Base-by-base conservation (phyloP, 2,797 vertebrate species). In the Enteromius trimaculatus region DNA sequence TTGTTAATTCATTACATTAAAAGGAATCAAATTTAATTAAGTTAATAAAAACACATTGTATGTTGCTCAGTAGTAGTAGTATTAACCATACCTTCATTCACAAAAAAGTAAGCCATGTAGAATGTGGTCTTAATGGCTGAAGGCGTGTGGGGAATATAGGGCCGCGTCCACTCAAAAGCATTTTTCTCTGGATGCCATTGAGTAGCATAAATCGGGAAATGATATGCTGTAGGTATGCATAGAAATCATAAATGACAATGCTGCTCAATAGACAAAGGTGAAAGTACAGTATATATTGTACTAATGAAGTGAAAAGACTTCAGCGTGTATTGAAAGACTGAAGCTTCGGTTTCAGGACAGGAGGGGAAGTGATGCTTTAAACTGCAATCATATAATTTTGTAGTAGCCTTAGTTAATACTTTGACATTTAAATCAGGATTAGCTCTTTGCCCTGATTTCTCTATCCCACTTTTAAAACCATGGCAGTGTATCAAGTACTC, bases 141-240 rank as follows among this genome's bases (percentile, higher is more conserved):
- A 0, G 92, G 88, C 0, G 93, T 92, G 88, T 97, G 98, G 6
- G 96, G 90, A 84, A 96, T 94, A 77, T 92, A 94, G 0, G 86
- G 7, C 0, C 47, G 89, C 0, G 62, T 93, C 97, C 97, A 99
- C 85, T 99, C 98, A 72, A 96, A 99, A 3, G 95, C 90, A 55
- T 94, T 96, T 90, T 99, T 99, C 92, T 99, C 98, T 6, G 98
- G 97, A 89, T 99, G 98, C 98, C 98, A 99, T 80, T 99, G 97
- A 0, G 97, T 92, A 0, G 91, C 96, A 71, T 99, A 99, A 55
- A 99, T 79, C 0, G 98, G 98, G 39, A 95, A 97, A 55, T 92
- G 76, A 70, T 92, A 92, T 0, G 96, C 98, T 99, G 90, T 39
- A 83, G 14, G 69, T 10, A 72, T 10, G 26, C 0, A 55, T 76